A percentile compares a stretch with the other conserved stretches of the same genome.
phyloP scores from a whole-genome alignment of 2,113 vertebrate species.

The Microcebus lehilahytsara region DNA sequence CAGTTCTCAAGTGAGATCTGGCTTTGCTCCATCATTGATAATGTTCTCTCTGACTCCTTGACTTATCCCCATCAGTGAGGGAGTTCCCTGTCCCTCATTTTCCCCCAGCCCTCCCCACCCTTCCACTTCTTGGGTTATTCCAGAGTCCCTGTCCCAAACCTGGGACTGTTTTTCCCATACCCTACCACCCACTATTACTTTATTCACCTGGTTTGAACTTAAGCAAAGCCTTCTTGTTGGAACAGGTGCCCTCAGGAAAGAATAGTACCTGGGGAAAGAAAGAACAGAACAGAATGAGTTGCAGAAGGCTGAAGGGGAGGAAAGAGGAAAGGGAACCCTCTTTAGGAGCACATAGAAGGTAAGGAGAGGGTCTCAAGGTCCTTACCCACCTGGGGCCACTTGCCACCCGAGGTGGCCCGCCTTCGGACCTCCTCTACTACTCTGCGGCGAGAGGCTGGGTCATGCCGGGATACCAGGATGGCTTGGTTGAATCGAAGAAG shows the following conservation, averaged over 20 bases:
- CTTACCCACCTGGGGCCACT: conserved; percentile 91
- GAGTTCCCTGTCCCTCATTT: not conserved
- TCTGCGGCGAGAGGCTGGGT: conserved; percentile 89
- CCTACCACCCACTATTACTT: not conserved
- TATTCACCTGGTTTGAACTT: conserved; percentile 92
- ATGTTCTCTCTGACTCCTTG: not conserved
- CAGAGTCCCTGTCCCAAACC: not conserved
- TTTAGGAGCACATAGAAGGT: not conserved
- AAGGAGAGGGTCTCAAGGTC: not conserved
- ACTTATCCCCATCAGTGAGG: not conserved
- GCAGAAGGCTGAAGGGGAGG: not conserved
- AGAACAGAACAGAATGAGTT: not conserved
- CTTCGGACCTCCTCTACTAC: conserved; percentile 88
- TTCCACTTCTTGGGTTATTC: not conserved
- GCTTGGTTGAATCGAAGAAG: conserved; percentile 92
- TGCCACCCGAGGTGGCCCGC: conserved; percentile 87
- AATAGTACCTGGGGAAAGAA: conserved; percentile 87
- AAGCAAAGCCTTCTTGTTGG: conserved; percentile 89
- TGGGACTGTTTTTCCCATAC: not conserved
- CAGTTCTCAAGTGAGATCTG: not conserved
- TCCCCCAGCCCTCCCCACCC: not conserved
- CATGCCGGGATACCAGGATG: conserved; percentile 90
- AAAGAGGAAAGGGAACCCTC: not conserved
- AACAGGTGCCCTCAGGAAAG: conserved; percentile 94
- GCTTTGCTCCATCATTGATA: not conserved